Base-by-base conservation (phyloP, 2,888 invertebrate genomes). In the Chymomyza amoena region DNA sequence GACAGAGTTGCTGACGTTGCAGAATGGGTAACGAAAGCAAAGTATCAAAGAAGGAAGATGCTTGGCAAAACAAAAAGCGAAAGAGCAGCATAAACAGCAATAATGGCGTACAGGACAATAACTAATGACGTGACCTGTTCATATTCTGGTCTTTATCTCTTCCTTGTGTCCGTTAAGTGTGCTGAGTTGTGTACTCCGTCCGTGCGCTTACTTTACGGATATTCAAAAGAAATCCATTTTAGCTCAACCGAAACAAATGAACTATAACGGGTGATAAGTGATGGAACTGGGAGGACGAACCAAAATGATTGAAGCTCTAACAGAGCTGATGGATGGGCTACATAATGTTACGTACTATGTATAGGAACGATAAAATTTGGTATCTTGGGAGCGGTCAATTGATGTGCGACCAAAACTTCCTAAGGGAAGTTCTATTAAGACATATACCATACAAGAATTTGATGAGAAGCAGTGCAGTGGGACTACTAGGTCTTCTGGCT, bases 201-300 rank as follows among this genome's bases (percentile, higher is more conserved):
- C 32, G 39, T 45, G 13, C 39, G n/a, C n/a, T n/a, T 45, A 0
- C 13, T 13, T 1, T 45, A 4, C 9, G 54, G 4, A n/a, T 67
- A 69, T 69, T 64, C 54, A 66, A 67, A 50, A 62, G 71, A 81
- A 81, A 84, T 80, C 80, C 80, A 84, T 84, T 77, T 71, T 72
- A 66, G 62, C 45, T 60, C 36, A 65, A 32, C 72, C 68, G 66
- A 60, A 64, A 32, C 39, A 81, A 70, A 74, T 75, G 69, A 70
- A 69, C 57, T 69, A 63, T 39, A 66, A 39, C 59, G 25, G 63
- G 62, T 62, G 57, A 18, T 50, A 18, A 10, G 45, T 9, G 52
- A n/a, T 9, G 57, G 56, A 13, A 51, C 50, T 16, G 25, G n/a
- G n/a, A 16, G 20, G n/a, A 54, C 0, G 39, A 45, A 45, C 3